These are phyloP conservation scores for Heterodera filipjevi DNA, from an alignment of 2,888 invertebrate species.

Conservation along the genomic window DNA sequence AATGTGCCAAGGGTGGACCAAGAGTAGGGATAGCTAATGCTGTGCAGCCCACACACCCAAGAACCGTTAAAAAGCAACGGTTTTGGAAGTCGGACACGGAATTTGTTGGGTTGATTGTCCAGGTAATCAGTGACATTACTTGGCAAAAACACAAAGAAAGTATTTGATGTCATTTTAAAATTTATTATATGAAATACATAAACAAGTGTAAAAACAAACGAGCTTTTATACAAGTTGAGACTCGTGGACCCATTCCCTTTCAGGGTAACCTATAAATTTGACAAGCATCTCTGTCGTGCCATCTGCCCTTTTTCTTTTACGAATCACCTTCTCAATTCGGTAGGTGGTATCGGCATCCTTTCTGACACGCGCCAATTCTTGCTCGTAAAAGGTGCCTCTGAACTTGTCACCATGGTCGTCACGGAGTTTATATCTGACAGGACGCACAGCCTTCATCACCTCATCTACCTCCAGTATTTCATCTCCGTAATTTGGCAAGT, in stretches of 20 bases:
- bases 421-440: not conserved
- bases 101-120: no score
- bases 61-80: no score
- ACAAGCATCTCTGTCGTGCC: not conserved
- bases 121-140: no score
- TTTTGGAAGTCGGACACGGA: no score
- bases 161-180: no score
- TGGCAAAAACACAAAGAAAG: no score
- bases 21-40: no score
- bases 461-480: not conserved
- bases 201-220: no score
- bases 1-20: no score
- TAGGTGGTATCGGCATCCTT: conserved; percentile 8
- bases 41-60: no score
- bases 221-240: conserved; percentile 20
- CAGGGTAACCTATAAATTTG: conserved; percentile 3
- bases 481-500: no score
- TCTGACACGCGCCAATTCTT: not conserved
- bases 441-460: not conserved
- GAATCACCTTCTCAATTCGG: not conserved
- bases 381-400: not conserved
- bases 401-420: conserved; percentile 1
- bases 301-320: conserved; percentile 1
- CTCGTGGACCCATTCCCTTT: conserved; percentile 2
- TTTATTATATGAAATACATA: no score